These are phyloP conservation scores for Pogonophryne albipinna DNA, from an alignment of 2,797 vertebrate species.

Conservation along the genomic window DNA sequence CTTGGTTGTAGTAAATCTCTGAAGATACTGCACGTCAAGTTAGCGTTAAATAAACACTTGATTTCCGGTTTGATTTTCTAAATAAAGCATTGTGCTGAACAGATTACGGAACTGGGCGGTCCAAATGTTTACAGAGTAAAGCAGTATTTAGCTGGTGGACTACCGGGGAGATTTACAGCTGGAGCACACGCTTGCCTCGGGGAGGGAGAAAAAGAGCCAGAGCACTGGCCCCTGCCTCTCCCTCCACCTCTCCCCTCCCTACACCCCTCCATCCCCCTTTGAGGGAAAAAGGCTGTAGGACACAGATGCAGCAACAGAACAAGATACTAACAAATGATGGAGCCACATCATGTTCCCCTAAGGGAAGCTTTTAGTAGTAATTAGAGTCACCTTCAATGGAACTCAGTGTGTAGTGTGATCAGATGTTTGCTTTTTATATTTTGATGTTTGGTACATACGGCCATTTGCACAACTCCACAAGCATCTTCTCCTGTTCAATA, in stretches of 20 bases:
- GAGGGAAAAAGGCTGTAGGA: not conserved
- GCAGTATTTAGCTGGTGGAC: not conserved
- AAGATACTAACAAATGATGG: not conserved
- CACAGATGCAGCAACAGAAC: slow-evolving; percentile 19
- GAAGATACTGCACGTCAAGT: slow-evolving; percentile 31
- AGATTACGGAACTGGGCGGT: too few species aligned
- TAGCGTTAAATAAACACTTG: accelerated
- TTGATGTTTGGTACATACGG: slow-evolving; percentile 15
- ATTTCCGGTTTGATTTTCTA: slow-evolving; percentile 14
- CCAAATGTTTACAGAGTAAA: not conserved
- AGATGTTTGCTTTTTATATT: not conserved
- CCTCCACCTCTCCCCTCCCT: not conserved
- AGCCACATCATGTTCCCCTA: not conserved
- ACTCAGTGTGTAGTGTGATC: not conserved
- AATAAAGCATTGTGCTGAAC: slow-evolving; percentile 5
- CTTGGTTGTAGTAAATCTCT: slow-evolving; percentile 9
- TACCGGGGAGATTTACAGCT: too few species aligned
- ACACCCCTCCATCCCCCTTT: not conserved
- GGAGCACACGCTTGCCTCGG: too few species aligned
- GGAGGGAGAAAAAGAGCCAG: too few species aligned
- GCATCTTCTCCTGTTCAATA: slow-evolving; percentile 12
- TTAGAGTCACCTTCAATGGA: not conserved
- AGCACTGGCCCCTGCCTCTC: too few species aligned
- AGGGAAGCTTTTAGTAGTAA: not conserved
- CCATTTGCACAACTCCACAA: not conserved